These are phyloP conservation scores for Uropsilus gracilis DNA, from an alignment of 2,113 vertebrate genomes.

Conservation along the genomic window DNA sequence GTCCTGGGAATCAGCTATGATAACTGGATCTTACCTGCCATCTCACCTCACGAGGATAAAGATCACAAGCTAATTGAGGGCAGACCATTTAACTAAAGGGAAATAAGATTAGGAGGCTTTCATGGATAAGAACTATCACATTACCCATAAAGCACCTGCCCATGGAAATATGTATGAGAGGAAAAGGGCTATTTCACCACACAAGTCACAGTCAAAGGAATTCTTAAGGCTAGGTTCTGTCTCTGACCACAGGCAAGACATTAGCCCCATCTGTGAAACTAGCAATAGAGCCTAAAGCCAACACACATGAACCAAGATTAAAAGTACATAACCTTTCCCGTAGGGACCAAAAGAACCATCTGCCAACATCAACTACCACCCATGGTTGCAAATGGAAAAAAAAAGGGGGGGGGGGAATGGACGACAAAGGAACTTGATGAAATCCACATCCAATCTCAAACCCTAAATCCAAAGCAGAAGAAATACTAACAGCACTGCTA, in stretches of 20 bases:
- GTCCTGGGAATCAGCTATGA: background rate
- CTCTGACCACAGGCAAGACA: background rate
- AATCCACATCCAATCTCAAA: background rate
- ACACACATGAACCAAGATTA: background rate
- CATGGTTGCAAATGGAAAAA: background rate
- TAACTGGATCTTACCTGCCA: background rate
- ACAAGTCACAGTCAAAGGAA: background rate
- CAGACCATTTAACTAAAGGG: background rate
- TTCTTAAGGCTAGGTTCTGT: background rate
- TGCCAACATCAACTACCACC: background rate
- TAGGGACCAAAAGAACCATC: background rate
- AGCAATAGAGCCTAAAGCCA: background rate
- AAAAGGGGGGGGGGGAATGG: background rate
- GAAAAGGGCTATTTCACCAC: background rate
- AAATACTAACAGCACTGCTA: background rate
- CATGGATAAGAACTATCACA: background rate
- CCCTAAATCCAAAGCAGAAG: background rate
- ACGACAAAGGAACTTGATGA: background rate
- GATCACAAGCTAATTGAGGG: background rate
- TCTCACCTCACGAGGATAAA: background rate
- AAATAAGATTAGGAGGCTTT: background rate
- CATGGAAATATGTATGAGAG: background rate
- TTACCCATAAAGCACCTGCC: background rate
- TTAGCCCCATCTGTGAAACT: background rate
- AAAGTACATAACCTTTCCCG: background rate